Percentiles rank a stretch among this genome's conserved stretches.
These are phyloP conservation scores for Brachionus sp. DNA, from an alignment of 1,140 invertebrate genomes.

Conservation along the genomic window DNA sequence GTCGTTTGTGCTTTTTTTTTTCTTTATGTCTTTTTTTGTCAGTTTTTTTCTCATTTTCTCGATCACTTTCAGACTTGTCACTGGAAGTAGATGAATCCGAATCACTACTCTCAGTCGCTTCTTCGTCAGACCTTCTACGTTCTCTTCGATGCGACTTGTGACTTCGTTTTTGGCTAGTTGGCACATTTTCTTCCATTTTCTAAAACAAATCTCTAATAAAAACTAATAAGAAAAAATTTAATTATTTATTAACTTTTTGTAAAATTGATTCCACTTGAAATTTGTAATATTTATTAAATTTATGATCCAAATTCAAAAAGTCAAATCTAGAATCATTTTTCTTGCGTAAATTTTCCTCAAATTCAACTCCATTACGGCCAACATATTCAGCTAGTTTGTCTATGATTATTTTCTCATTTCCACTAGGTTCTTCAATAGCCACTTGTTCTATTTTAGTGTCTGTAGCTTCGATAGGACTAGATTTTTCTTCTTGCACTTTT, in stretches of 20 bases:
- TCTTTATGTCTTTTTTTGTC: not conserved
- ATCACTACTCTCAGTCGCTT: not conserved
- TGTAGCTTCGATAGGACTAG: not conserved
- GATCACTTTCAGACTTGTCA: not conserved
- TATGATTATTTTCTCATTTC: conserved; percentile 74
- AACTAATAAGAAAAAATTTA: not conserved
- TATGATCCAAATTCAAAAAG: conserved; percentile 71
- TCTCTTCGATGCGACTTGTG: not conserved
- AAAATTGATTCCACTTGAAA: conserved; percentile 47
- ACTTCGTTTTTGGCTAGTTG: not conserved
- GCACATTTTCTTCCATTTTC: not conserved
- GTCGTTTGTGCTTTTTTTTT: not conserved
- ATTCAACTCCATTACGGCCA: conserved; percentile 84
- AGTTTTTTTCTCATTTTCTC: not conserved
- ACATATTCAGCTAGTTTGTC: conserved; percentile 94
- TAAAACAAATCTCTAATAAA: not conserved
- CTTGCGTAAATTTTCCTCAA: conserved; percentile 78
- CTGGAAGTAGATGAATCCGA: not conserved
- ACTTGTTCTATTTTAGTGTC: not conserved
- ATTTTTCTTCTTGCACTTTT: not conserved
- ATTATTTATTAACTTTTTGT: not conserved
- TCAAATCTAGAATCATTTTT: conserved; percentile 81
- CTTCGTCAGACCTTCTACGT: not conserved
- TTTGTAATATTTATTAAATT: conserved; percentile 73
- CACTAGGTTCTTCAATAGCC: not conserved